Evolutionary conservation across 2,888 invertebrate species (phyloP), one percentile per base, ranked within the genome.

Genomic region (Onthophagus sagittarius): DNA sequence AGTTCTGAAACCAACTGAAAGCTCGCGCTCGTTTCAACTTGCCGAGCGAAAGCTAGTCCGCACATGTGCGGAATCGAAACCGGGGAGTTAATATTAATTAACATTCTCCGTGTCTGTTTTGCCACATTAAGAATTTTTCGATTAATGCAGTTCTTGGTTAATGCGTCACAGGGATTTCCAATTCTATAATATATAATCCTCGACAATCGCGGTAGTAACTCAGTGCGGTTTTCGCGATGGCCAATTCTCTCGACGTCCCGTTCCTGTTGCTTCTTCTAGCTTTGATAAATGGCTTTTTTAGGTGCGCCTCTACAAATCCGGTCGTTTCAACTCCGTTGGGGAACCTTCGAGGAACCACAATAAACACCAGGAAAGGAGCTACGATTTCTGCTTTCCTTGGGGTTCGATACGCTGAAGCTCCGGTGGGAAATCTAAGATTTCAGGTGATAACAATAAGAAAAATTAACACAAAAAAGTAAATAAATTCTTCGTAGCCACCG

Each of bases 401-500:
- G n/a, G 33, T 75, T 3, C 72, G 73, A 53, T 75, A 73, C 15
- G 75, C 73, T n/a, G 62, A 72, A 39, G 53, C 75, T 63, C 75
- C 75, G 13, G 53, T 73, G 70, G 71, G 65, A 32, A 62, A 73
- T 6, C 69, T 75, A 9, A 73, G 75, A 62, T 75, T 75, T 64
- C 64, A 75, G 69, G 75, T 75, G 63, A 64, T 53, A 32, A 70
- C 2, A 39, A 39, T 33, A 33, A 64, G 14, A 14, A n/a, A 15
- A 70, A 70, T 11, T 53, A 53, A 53, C 39, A 53, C 2, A 11
- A 31, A 14, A 7, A 9, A 31, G 32, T 31, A 69, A 6, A 69
- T 32, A 14, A 11, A 5, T 6, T 23, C 31, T 15, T 78, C 78
- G 62, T 64, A 85, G 85, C 82, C 84, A 32, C 84, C 85, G 72